Evolutionary conservation across 2,113 vertebrate genomes (phyloP), one percentile per base, ranked within the genome.

Genomic region (Nesospiza acunhae): DNA sequence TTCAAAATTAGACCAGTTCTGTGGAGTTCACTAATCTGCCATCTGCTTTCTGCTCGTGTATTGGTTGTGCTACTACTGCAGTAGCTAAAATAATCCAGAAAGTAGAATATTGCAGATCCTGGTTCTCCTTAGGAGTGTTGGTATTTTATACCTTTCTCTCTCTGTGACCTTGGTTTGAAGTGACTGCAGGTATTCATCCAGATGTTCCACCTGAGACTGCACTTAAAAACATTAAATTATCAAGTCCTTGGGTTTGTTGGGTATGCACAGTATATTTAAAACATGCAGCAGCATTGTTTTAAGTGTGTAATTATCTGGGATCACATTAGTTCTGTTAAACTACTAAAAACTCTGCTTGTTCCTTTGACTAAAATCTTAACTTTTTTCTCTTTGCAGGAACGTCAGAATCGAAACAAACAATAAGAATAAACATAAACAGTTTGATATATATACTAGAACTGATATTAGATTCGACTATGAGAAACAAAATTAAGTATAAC

Each of bases 341-440:
- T 58, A 17, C 56, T 72, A 10, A 82, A 68, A 78, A 22, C 44
- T 50, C 58, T 91, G 20, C 47, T 87, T 83, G 52, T 84, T 90
- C 28, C 9, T 44, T 67, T 94, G 37, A 46, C 59, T 87, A 70
- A 95, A 92, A 78, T 56, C 26, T 90, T 90, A 96, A 96, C 80
- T 94, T 87, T 74, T 81, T 84, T 97, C 91, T 93, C 94, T 88
- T 96, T 85, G 68, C 98, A 99, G 99, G 99, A 99, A 97, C 98
- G 98, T 95, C 99, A 99, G 98, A 99, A 98, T 97, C 98, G 98
- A 97, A 99, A 97, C 98, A 99, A 99, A 98, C 98, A 98, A 97
- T 99, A 97, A 98, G 98, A 98, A 97, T 97, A 96, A 97, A 97
- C 97, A 94, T 96, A 97, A 93, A 92, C 97, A 98, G 95, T 97